Conservation (phyloP, 2,888 invertebrate species). For the Chymomyza procnemis region DNA sequence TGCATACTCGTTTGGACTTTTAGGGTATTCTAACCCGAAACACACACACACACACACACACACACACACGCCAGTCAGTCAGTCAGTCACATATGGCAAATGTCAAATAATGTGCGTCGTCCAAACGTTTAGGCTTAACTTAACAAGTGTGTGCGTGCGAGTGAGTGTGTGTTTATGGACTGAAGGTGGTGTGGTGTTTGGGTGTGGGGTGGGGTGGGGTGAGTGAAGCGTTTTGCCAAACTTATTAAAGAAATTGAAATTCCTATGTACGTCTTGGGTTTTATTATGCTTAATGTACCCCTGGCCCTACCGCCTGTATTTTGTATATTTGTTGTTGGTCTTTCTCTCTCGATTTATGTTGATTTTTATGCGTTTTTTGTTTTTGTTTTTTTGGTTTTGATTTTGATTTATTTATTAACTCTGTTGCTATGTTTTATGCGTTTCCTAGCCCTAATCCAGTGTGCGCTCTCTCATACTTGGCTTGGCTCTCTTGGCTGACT, state of each 20-base stretch:
- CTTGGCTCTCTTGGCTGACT: constrained; percentile 3
- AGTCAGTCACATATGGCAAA: constrained; percentile 45
- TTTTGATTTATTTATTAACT: constrained; percentile 63
- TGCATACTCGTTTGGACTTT: background rate
- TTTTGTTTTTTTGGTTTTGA: no score
- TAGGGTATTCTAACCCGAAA: background rate
- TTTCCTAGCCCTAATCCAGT: background rate
- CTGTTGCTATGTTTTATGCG: background rate
- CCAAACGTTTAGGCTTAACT: constrained; percentile 52
- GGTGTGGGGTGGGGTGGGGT: background rate
- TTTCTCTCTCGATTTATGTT: constrained; percentile 33
- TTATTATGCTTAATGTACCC: constrained; percentile 1
- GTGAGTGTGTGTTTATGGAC: background rate
- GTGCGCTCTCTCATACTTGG: constrained; percentile 9
- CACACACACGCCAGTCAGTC: no score
- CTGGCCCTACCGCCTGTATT: no score
- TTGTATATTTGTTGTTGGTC: constrained; percentile 17
- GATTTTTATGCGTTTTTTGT: constrained; percentile 53
- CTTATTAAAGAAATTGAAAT: constrained; percentile 27
- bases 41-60: no score
- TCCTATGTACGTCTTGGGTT: constrained; percentile 11
- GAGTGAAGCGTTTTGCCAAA: constrained; percentile 13
- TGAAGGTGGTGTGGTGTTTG: background rate
- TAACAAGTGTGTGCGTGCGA: constrained; percentile 43
- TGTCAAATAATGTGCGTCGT: constrained; percentile 37